A percentile compares a stretch with the other conserved stretches of the same genome.
phyloP scores from a whole-genome alignment of 2,888 invertebrate species.

The Drosophila mimica region DNA sequence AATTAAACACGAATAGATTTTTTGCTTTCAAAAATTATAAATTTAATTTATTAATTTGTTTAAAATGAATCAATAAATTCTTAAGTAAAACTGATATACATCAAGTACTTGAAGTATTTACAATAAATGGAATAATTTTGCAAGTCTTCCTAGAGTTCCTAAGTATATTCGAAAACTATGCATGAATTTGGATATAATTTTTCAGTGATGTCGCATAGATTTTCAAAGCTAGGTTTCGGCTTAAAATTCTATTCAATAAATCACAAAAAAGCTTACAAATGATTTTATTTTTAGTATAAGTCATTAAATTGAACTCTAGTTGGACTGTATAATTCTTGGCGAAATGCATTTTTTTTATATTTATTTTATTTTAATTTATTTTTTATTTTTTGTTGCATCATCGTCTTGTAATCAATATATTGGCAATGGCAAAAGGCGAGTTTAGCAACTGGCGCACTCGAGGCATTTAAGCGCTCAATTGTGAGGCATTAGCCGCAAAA shows the following conservation, averaged over 20 bases:
- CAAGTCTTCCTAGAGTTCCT: neutral
- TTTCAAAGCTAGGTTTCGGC: neutral
- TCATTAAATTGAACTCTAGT: neutral
- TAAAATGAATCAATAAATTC: neutral
- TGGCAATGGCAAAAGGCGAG: constrained; percentile 30
- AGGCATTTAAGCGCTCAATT: constrained; percentile 72
- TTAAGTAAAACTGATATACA: neutral
- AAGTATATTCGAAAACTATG: too few species aligned
- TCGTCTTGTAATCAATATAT: constrained; percentile 54
- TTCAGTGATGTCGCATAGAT: neutral
- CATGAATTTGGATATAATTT: too few species aligned
- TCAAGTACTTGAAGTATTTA: neutral
- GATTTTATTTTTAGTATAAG: neutral
- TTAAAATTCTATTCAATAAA: neutral
- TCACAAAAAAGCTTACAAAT: neutral
- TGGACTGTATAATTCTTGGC: neutral
- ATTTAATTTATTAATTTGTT: neutral
- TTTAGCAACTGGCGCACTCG: constrained; percentile 58
- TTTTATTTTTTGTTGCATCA: constrained; percentile 2
- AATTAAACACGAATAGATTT: neutral
- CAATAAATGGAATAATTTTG: neutral
- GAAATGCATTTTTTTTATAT: constrained; percentile 11
- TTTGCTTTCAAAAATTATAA: too few species aligned
- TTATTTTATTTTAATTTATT: neutral
- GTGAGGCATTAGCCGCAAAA: constrained; percentile 54